A percentile compares a stretch with the other conserved stretches of the same genome.
Conservation (phyloP, 2,888 invertebrate species). For the Pachydiplax longipennis region DNA sequence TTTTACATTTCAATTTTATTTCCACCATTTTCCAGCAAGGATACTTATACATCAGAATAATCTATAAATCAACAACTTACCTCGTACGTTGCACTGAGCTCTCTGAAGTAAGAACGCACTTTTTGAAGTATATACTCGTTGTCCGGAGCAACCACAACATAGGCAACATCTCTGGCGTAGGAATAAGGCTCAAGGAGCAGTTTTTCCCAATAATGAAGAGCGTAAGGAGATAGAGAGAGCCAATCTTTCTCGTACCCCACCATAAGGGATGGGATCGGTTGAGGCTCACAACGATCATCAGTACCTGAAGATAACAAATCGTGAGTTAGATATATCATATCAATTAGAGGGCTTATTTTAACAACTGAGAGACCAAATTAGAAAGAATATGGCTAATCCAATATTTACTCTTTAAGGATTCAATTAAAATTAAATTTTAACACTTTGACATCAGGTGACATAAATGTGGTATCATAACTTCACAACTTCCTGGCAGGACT, state of each 20-base stretch:
- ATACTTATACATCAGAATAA: no score
- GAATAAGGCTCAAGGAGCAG: conserved; percentile 96
- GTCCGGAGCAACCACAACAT: conserved; percentile 93
- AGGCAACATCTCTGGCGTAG: conserved; percentile 92
- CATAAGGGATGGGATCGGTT: conserved; percentile 92
- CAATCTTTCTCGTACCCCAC: conserved; percentile 96
- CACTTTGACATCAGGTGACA: no score
- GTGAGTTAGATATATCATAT: neutral
- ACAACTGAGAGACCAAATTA: no score
- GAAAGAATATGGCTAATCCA: no score
- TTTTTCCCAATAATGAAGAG: conserved; percentile 95
- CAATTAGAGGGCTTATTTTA: neutral
- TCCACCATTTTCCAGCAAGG: no score
- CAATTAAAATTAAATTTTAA: no score
- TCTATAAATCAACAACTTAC: conserved; percentile 55
- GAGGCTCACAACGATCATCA: conserved; percentile 95
- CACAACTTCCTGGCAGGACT: no score
- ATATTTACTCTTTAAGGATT: no score
- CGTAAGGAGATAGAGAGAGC: conserved; percentile 92
- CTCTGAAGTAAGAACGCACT: conserved; percentile 88
- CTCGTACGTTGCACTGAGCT: conserved; percentile 92
- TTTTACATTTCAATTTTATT: no score
- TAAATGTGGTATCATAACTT: no score
- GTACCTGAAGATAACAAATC: conserved; percentile 65
- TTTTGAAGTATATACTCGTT: conserved; percentile 81